These are phyloP conservation scores for Solen grandis DNA, from an alignment of 1,140 invertebrate genomes.

Conservation along the genomic window DNA sequence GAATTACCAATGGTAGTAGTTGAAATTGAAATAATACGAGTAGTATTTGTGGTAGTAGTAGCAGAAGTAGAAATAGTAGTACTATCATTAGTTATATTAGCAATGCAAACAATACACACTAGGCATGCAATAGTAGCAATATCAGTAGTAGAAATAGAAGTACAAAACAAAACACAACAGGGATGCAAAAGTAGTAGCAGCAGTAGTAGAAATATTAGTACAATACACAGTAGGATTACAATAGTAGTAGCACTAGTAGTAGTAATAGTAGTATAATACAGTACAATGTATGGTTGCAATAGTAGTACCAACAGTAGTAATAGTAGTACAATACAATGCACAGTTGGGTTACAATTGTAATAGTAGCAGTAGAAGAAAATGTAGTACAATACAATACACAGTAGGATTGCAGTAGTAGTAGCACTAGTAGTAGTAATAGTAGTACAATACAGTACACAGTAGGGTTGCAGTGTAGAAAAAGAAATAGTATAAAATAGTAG, in stretches of 20 bases:
- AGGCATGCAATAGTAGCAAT: not conserved
- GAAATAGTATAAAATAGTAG: slow-evolving; percentile 22
- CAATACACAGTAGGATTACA: slow-evolving; percentile 11
- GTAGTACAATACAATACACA: too few relatives aligned
- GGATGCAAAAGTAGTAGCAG: slow-evolving; percentile 47
- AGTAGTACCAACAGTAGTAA: slow-evolving; percentile 36
- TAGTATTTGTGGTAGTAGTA: slow-evolving; percentile 22
- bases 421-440: slow-evolving; percentile 27
- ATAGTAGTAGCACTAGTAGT: slow-evolving; percentile 44
- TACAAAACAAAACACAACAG: too few relatives aligned
- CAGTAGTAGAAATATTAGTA: slow-evolving; percentile 42
- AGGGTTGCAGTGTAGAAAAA: too few relatives aligned
- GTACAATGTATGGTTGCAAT: not conserved
- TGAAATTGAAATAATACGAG: slow-evolving; percentile 37
- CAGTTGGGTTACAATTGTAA: slow-evolving; percentile 13
- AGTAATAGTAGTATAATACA: not conserved
- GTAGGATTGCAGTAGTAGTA: too few relatives aligned
- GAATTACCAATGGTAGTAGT: slow-evolving; percentile 38
- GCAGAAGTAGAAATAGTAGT: slow-evolving; percentile 18
- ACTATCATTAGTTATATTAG: slow-evolving; percentile 4
- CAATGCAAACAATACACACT: too few relatives aligned
- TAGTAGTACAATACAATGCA: slow-evolving; percentile 29
- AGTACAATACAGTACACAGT: too few relatives aligned
- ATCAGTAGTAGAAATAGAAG: slow-evolving; percentile 21
- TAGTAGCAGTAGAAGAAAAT: slow-evolving; percentile 37